Conservation (phyloP, 1,140 invertebrate species). For the Sarcophaga peregrina region DNA sequence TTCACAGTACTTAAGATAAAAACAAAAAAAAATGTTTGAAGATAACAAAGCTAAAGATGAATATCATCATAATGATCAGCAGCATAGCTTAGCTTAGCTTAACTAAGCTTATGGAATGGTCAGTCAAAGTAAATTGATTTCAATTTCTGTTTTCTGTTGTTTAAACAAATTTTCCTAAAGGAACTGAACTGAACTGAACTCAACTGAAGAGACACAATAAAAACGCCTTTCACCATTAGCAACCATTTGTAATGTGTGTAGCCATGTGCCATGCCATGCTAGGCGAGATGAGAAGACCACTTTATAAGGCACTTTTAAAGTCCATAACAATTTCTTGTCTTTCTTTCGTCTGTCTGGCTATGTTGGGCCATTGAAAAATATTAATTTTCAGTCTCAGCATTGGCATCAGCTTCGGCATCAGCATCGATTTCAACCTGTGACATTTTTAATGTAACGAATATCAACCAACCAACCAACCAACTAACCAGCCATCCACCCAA, state of each 20-base stretch:
- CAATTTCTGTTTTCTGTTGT: not conserved
- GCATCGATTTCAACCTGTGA: not conserved
- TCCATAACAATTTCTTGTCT: no score
- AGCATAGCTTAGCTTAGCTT: no score
- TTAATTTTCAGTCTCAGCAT: not conserved
- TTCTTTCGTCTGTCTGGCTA: no score
- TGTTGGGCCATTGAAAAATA: not conserved
- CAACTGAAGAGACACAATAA: not conserved
- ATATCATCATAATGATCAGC: not conserved
- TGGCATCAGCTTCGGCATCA: no score
- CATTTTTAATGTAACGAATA: conserved; percentile 11
- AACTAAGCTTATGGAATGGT: not conserved
- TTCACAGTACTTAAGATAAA: not conserved
- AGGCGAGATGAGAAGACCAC: not conserved
- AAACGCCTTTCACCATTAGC: conserved; percentile 3
- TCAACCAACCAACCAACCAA: not conserved
- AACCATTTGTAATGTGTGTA: no score
- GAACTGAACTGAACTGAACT: not conserved
- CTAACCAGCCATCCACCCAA: not conserved
- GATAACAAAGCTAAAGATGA: not conserved
- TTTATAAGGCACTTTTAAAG: not conserved
- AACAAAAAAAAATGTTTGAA: not conserved
- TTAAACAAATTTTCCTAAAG: not conserved
- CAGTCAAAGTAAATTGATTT: conserved; percentile 15
- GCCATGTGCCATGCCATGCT: no score